These are phyloP conservation scores for Luscinia megarhynchos DNA, from an alignment of 2,797 vertebrate genomes.

Conservation along the genomic window DNA sequence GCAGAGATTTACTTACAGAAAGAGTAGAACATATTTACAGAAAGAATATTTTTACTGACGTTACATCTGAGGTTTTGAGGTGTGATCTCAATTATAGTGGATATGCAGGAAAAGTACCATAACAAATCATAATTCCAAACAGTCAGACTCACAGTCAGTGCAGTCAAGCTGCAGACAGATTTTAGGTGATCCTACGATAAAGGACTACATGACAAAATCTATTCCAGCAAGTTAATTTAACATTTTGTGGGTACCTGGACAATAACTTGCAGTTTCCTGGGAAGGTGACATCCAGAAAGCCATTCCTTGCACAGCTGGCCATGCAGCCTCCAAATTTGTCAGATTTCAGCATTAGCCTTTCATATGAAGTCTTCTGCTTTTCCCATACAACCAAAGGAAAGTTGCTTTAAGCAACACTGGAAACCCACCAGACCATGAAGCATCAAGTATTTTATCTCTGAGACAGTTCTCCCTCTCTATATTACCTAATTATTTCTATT, in stretches of 20 bases:
- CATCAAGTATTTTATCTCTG: not conserved
- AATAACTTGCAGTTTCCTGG: not conserved
- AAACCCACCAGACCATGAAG: not conserved
- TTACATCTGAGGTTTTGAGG: not conserved
- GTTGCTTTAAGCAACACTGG: not conserved
- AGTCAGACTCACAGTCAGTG: not conserved
- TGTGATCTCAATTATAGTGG: not conserved
- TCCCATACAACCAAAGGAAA: not conserved
- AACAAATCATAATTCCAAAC: not conserved
- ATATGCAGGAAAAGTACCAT: not conserved
- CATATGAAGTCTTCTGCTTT: not conserved
- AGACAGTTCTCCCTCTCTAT: not conserved
- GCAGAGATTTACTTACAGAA: not conserved
- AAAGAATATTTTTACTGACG: not conserved
- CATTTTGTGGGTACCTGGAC: not conserved
- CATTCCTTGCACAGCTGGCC: not conserved
- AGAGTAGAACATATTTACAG: not conserved
- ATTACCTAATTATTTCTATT: slow-evolving; percentile 7
- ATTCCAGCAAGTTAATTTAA: not conserved
- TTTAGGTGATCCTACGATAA: not conserved
- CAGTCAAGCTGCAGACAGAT: not conserved
- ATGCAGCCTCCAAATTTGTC: accelerated
- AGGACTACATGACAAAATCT: not conserved
- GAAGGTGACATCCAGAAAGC: not conserved
- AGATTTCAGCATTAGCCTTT: not conserved